Evolutionary conservation across 2,113 vertebrate species (phyloP).

Genomic region (Protomyctophum bolini): DNA sequence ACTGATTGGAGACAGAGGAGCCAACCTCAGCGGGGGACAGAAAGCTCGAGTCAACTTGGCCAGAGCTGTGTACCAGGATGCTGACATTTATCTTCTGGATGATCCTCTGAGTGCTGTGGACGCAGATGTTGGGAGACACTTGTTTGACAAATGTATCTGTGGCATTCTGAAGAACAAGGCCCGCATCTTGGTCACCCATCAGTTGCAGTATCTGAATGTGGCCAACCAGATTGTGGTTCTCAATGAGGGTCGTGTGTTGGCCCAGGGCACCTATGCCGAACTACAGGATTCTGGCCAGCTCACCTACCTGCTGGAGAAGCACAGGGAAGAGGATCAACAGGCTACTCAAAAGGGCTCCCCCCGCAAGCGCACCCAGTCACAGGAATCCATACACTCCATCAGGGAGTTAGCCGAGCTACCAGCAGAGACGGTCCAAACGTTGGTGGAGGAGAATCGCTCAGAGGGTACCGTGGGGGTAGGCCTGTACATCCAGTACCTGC

Average conservation of each 20-base stretch:
- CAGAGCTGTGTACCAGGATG: constrained; percentile 89
- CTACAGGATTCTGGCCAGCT: constrained; percentile 85
- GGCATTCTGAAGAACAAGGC: constrained; percentile 84
- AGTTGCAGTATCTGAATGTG: constrained; percentile 85
- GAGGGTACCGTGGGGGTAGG: constrained; percentile 81
- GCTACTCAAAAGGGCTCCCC: constrained; percentile 7
- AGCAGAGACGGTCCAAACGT: constrained; percentile 67
- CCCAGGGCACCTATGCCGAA: constrained; percentile 83
- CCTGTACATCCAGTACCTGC: constrained; percentile 84
- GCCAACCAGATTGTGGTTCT: constrained; percentile 87
- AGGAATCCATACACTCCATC: constrained; percentile 80
- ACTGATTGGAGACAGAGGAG: constrained; percentile 86
- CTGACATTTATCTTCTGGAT: constrained; percentile 89
- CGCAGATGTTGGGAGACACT: constrained; percentile 84
- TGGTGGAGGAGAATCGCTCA: constrained; percentile 82
- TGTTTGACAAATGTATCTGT: constrained; percentile 90
- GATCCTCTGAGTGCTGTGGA: constrained; percentile 90
- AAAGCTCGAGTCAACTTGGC: constrained; percentile 88
- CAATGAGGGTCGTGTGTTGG: constrained; percentile 85
- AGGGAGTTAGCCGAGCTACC: constrained; percentile 76
- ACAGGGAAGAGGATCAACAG: constrained; percentile 66
- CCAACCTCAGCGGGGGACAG: constrained; percentile 87
- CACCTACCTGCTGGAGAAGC: constrained; percentile 85
- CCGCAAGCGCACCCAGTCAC: constrained; percentile 81
- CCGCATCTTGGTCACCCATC: constrained; percentile 87